phyloP scores from a whole-genome alignment of 2,888 invertebrate species.

The Boloria euphrosyne region DNA sequence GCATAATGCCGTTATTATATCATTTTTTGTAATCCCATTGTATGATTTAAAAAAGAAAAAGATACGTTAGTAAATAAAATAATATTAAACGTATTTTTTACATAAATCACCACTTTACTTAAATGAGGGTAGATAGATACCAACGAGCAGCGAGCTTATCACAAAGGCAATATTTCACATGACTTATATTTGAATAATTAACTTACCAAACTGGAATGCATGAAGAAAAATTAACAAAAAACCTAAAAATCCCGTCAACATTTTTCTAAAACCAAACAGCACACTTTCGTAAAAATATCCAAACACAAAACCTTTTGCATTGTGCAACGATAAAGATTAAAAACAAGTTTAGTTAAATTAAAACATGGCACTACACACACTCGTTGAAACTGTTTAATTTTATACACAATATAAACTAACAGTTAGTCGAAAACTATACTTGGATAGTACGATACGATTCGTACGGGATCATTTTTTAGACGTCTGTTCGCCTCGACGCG shows the following conservation, averaged over 20 bases:
- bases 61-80: background rate
- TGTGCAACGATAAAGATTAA: constrained; percentile 55
- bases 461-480: constrained; percentile 56
- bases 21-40: background rate
- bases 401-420: constrained; percentile 52
- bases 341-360: constrained; percentile 51
- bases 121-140: constrained; percentile 3
- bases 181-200: constrained; percentile 13
- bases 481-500: constrained; percentile 55
- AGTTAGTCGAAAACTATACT: constrained; percentile 46
- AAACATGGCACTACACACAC: constrained; percentile 47
- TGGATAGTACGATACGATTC: constrained; percentile 46
- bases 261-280: constrained; percentile 64
- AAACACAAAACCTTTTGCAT: constrained; percentile 70
- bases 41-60: background rate
- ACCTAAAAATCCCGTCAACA: constrained; percentile 71
- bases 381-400: constrained; percentile 57
- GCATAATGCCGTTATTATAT: background rate
- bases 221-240: constrained; percentile 60
- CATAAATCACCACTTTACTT: background rate
- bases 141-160: background rate
- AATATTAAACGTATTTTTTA: background rate
- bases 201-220: constrained; percentile 65
- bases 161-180: background rate
- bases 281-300: constrained; percentile 59